Conservation (phyloP, 2,888 invertebrate species). For the Drosophila koepferae region DNA sequence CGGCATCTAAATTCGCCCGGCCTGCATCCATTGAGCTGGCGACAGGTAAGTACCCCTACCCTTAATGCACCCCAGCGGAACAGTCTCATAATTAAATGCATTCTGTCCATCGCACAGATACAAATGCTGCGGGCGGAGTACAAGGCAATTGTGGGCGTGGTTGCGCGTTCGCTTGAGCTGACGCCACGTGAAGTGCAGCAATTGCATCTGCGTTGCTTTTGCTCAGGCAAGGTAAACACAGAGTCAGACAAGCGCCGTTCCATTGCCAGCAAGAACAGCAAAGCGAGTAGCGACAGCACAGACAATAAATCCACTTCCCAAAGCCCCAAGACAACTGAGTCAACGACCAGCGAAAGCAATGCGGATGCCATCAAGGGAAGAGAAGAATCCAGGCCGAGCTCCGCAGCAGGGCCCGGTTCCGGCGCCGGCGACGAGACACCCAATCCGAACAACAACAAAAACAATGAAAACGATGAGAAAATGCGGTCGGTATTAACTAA, state of each 20-base stretch:
- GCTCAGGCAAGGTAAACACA: constrained; percentile 30
- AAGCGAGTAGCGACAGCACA: neutral
- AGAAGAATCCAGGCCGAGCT: constrained; percentile 11
- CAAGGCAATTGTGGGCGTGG: constrained; percentile 78
- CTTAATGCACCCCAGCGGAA: neutral
- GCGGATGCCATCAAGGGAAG: constrained; percentile 13
- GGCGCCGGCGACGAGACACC: constrained; percentile 44
- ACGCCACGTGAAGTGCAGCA: constrained; percentile 71
- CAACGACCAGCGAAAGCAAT: neutral
- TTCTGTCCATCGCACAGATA: constrained; percentile 48
- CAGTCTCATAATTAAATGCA: neutral
- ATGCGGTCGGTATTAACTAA: constrained; percentile 90
- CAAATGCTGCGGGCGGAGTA: constrained; percentile 79
- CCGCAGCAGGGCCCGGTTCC: constrained; percentile 16
- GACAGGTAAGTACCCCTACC: constrained; percentile 59
- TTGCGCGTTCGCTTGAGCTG: constrained; percentile 79
- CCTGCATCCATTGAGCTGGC: constrained; percentile 59
- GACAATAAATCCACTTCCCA: constrained; percentile 2
- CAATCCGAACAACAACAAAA: constrained; percentile 81
- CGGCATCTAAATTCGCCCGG: constrained; percentile 21
- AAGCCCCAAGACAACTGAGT: neutral
- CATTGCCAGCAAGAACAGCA: constrained; percentile 1
- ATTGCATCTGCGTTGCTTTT: constrained; percentile 66
- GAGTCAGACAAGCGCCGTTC: constrained; percentile 10
- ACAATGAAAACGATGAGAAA: constrained; percentile 89